These are phyloP conservation scores for Electrophaes corylata DNA, from an alignment of 2,888 invertebrate genomes.

Conservation along the genomic window DNA sequence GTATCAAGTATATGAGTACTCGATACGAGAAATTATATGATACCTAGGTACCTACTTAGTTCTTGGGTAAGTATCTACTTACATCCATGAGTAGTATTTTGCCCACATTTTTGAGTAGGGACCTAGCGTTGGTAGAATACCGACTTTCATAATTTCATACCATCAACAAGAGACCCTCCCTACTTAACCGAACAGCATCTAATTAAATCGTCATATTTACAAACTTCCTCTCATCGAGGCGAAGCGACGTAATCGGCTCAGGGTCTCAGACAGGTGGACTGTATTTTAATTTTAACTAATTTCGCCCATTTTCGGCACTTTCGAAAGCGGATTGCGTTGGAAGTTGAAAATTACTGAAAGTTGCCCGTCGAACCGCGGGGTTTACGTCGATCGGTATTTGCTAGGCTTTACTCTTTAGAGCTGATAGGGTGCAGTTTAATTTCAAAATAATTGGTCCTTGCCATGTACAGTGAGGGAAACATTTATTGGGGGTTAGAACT, in stretches of 20 bases:
- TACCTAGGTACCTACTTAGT: no score
- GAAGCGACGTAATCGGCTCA: slow-evolving; percentile 67
- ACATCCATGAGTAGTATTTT: no score
- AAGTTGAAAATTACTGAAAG: slow-evolving; percentile 29
- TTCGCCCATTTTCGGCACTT: slow-evolving; percentile 56
- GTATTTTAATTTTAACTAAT: slow-evolving; percentile 78
- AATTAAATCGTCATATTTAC: slow-evolving; percentile 38
- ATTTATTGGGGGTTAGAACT: neutral
- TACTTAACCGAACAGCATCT: slow-evolving; percentile 16
- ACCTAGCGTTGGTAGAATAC: no score
- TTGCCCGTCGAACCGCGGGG: slow-evolving; percentile 21
- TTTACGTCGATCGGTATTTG: slow-evolving; percentile 25
- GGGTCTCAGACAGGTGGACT: slow-evolving; percentile 76
- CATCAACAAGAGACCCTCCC: neutral
- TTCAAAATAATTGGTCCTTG: neutral
- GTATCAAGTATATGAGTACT: no score
- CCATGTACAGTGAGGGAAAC: neutral
- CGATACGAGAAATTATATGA: no score
- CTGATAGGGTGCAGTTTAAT: slow-evolving; percentile 2
- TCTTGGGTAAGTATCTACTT: no score
- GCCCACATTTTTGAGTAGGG: no score
- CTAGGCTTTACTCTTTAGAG: slow-evolving; percentile 21
- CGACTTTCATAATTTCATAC: no score
- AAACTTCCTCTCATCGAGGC: slow-evolving; percentile 4
- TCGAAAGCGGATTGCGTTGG: slow-evolving; percentile 70